Evolutionary conservation across 2,797 vertebrate species (phyloP).

Genomic region (Graptemys geographica): DNA sequence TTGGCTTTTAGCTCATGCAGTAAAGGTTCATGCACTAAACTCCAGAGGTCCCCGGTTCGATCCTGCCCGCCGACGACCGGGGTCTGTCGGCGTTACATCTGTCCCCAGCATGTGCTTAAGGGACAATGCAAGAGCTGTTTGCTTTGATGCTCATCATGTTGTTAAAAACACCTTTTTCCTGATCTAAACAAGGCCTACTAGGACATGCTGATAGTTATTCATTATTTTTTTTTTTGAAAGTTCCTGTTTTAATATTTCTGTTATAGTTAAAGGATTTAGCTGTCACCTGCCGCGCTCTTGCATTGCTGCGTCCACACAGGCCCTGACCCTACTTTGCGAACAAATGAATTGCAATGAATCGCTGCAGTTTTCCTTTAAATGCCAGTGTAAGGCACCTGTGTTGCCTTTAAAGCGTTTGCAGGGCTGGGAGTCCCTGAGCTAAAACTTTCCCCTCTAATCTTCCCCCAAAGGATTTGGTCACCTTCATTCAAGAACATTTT

Average conservation of each 20-base stretch:
- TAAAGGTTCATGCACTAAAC: no score
- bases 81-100: no score
- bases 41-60: no score
- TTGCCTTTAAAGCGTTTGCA: background rate
- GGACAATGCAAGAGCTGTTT: background rate
- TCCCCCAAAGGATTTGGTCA: slow-evolving; percentile 80
- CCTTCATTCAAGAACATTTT: slow-evolving; percentile 84
- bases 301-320: background rate
- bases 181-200: background rate
- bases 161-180: background rate
- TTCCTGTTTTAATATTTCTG: background rate
- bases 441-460: background rate
- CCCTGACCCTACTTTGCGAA: background rate
- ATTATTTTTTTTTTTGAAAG: background rate
- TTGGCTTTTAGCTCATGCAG: no score
- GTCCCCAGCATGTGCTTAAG: no score
- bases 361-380: background rate
- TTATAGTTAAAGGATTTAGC: background rate
- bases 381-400: background rate
- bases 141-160: background rate
- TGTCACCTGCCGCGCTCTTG: rapidly evolving
- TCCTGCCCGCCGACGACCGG: rapidly evolving
- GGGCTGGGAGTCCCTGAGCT: rapidly evolving
- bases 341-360: background rate
- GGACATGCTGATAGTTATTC: background rate